Evolutionary conservation across 2,113 vertebrate species (phyloP), one percentile per base, ranked within the genome.

Genomic region (Sturnira hondurensis): DNA sequence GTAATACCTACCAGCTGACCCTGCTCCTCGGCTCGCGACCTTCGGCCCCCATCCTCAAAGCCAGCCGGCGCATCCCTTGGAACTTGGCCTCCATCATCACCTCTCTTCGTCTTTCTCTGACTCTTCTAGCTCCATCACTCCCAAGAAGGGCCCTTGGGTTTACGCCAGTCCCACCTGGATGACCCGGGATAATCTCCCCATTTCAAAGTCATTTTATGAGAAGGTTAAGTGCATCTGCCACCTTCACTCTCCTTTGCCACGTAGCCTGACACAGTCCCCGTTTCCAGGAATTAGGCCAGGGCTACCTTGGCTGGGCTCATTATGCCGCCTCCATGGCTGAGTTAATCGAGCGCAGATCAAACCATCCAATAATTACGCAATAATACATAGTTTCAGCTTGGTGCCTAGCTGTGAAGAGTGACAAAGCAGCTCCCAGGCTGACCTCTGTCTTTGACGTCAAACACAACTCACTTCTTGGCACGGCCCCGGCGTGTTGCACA

Each of bases 401-500:
- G 54, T 50, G 11, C n/a, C 33, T 45, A 13, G 54, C 33, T 71
- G 6, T 45, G 13, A 89, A 91, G 19, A 84, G n/a, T 14, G 68
- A 58, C 13, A 76, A 84, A 41, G 0, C 0, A 22, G 17, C 50
- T 50, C 33, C 28, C 24, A 19, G 17, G 83, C 28, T 28, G 5
- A 80, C 14, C 1, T 3, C 2, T 20, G 36, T 73, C 20, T 78
- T 73, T 67, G 10, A 36, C 26, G 16, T 58, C 11, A 54, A 36
- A 56, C 10, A 45, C 43, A 63, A 58, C n/a, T 96, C n/a, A 45
- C 0, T 68, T 89, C 43, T 47, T 73, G 11, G 7, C 31, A 15
- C 2, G 9, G 19, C 45, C 83, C 82, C 38, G 1, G 65, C 52
- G 4, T 14, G 0, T 4, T 78, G 7, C 4, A n/a, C 2, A 5